Evolutionary conservation across 2,888 invertebrate genomes (phyloP).

Genomic region (Chirona hameri): DNA sequence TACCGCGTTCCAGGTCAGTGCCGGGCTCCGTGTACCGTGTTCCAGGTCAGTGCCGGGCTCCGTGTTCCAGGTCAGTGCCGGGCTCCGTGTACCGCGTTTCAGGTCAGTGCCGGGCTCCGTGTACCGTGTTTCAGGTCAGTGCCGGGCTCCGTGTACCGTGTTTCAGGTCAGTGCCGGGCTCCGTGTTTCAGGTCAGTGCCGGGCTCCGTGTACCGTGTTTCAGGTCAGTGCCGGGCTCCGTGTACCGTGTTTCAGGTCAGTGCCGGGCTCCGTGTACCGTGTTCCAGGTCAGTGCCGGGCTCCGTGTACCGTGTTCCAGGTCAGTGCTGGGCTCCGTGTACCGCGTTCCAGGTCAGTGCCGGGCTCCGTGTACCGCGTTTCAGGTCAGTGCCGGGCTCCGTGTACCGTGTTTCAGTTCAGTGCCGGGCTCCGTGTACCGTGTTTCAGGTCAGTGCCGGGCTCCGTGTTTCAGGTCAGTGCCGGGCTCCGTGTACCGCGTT

Average conservation of each 20-base stretch:
- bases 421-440: slow-evolving; percentile 58
- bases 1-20: slow-evolving; percentile 65
- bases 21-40: slow-evolving; percentile 62
- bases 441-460: slow-evolving; percentile 57
- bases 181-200: no score
- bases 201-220: slow-evolving; percentile 78
- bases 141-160: slow-evolving; percentile 58
- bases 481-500: slow-evolving; percentile 80
- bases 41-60: slow-evolving; percentile 54
- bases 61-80: no score
- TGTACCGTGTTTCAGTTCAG: slow-evolving; percentile 67
- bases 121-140: slow-evolving; percentile 66
- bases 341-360: slow-evolving; percentile 62
- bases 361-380: slow-evolving; percentile 68
- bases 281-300: slow-evolving; percentile 57
- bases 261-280: slow-evolving; percentile 58
- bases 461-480: no score
- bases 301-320: slow-evolving; percentile 75
- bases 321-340: slow-evolving; percentile 50
- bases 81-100: slow-evolving; percentile 77
- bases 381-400: slow-evolving; percentile 49
- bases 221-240: slow-evolving; percentile 49
- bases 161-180: slow-evolving; percentile 57
- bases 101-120: slow-evolving; percentile 47
- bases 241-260: slow-evolving; percentile 67